Evolutionary conservation across 2,113 vertebrate genomes (phyloP), one percentile per base, ranked within the genome.

Genomic region (Colistium nudipinnis): DNA sequence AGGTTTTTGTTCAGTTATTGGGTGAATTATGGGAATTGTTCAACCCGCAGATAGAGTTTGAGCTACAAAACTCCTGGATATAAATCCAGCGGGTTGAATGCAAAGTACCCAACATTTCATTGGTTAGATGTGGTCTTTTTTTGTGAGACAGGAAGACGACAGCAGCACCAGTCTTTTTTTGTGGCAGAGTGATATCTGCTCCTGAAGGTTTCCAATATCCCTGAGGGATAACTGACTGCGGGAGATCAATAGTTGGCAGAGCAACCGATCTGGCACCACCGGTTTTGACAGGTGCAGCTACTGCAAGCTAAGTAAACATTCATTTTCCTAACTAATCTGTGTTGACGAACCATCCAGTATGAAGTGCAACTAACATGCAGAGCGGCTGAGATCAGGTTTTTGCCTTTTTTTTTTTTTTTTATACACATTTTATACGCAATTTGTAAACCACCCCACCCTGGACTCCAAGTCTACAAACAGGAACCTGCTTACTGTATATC

Each of bases 271-370:
- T 38, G 28, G 47, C 48, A 41, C 19, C 47, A 51, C 20, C 8
- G 2, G 36, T 22, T 20, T 53, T 20, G 31, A 31, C 36, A 27
- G 13, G 20, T 62, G 27, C 10, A 35, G 22, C 39, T 24, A 41
- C 59, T 47, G 60, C 19, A 62, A 56, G 65, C 43, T 41, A 49
- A 55, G 71, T 10, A 41, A 65, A 74, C 82, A 57, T 51, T 48
- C 0, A 44, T 33, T 80, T 33, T 48, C 49, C 52, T n/a, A 24
- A 39, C 33, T 4, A 27, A 41, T n/a, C 28, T 2, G 3, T 47
- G 13, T 16, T 59, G 19, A 55, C 8, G 2, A 0, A 41, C 45
- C 17, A 28, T 3, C 25, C 12, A 35, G 20, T 20, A 41, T 39
- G 2, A 25, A 43, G 17, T 43, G 12, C 10, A 48, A n/a, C 14